phyloP scores from a whole-genome alignment of 2,888 invertebrate genomes.

The Thalpophila matura region DNA sequence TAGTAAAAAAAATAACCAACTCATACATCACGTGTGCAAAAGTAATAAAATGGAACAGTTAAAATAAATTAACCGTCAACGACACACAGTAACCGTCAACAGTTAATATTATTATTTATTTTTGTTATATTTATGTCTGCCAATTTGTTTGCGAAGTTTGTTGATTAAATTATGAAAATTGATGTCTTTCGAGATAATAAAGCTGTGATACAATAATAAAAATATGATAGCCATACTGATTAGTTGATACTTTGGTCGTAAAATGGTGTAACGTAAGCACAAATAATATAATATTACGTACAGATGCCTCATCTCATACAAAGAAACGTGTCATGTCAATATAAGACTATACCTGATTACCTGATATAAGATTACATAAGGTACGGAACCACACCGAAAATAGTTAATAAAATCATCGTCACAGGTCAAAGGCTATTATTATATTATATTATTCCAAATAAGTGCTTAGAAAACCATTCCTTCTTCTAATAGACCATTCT shows the following conservation, averaged over 20 bases:
- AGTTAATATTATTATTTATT: not conserved
- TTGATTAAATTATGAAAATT: not conserved
- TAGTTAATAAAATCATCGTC: not conserved
- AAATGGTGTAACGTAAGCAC: too few relatives aligned
- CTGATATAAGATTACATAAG: too few relatives aligned
- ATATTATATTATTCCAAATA: not conserved
- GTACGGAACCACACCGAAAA: conserved; percentile 19
- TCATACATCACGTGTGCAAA: conserved; percentile 27
- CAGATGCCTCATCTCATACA: too few relatives aligned
- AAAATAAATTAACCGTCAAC: conserved; percentile 35
- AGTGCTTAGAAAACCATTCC: conserved; percentile 20
- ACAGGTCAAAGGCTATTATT: not conserved
- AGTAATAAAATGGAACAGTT: conserved; percentile 24
- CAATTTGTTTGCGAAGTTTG: not conserved
- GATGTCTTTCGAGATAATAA: not conserved
- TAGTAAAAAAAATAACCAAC: not conserved
- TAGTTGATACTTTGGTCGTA: too few relatives aligned
- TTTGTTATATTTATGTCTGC: not conserved
- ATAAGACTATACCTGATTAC: too few relatives aligned
- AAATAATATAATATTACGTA: too few relatives aligned
- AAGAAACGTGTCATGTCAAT: too few relatives aligned
- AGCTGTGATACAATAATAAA: too few relatives aligned
- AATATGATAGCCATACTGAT: too few relatives aligned
- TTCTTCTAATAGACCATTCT: conserved; percentile 22
- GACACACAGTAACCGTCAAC: conserved; percentile 22